Conservation (phyloP, 2,113 vertebrate genomes). For the Macrotus californicus region DNA sequence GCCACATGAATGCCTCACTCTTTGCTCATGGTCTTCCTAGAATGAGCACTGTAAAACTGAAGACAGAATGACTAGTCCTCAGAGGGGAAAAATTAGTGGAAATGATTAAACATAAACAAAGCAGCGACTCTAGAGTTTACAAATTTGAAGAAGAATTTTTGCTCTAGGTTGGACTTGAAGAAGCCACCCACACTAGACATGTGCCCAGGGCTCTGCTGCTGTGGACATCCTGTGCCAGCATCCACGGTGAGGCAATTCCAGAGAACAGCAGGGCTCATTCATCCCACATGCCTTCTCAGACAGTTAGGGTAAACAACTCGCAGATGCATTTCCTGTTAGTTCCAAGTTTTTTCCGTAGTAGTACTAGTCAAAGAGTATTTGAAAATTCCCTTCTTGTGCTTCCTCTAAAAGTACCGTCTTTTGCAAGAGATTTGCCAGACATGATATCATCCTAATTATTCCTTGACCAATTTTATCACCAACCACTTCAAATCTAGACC, state of each 20-base stretch:
- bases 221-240: neutral
- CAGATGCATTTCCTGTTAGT: constrained; percentile 54
- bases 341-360: neutral
- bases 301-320: constrained; percentile 50
- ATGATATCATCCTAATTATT: constrained; percentile 52
- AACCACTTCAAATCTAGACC: neutral
- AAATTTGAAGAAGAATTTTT: neutral
- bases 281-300: constrained; percentile 5
- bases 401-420: constrained; percentile 50
- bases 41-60: neutral
- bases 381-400: constrained; percentile 52
- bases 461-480: constrained; percentile 7
- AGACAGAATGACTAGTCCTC: neutral
- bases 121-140: neutral
- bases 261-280: constrained; percentile 29
- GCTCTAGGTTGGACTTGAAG: neutral
- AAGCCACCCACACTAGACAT: neutral
- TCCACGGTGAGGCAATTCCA: neutral
- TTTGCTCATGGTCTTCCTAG: neutral
- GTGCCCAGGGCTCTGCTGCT: neutral
- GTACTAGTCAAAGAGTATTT: neutral
- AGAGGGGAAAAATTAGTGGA: neutral
- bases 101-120: neutral
- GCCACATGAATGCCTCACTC: neutral
- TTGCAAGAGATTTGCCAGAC: constrained; percentile 53